These are phyloP conservation scores for Artemisiospiza belli DNA, from an alignment of 2,113 vertebrate genomes.

Conservation along the genomic window DNA sequence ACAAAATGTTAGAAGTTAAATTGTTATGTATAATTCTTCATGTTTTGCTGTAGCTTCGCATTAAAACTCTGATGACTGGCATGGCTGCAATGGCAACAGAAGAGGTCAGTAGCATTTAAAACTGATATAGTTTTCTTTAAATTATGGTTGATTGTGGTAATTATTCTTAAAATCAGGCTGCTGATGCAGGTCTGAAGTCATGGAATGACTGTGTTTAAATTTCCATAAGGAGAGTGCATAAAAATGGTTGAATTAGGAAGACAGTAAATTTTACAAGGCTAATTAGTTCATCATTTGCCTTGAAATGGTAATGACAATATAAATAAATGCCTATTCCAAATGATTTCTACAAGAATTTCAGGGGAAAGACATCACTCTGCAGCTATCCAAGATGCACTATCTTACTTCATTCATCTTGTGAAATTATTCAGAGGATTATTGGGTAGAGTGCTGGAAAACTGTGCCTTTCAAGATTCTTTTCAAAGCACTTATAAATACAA, in stretches of 20 bases:
- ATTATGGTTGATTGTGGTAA: neutral
- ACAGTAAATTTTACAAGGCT: neutral
- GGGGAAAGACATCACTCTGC: neutral
- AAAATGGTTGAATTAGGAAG: neutral
- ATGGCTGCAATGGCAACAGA: constrained; percentile 94
- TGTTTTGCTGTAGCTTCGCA: constrained; percentile 77
- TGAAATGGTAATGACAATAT: neutral
- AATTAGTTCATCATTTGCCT: neutral
- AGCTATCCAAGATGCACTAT: neutral
- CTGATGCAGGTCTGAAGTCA: neutral
- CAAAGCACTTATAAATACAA: neutral
- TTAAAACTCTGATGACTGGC: constrained; percentile 91
- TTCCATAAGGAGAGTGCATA: neutral
- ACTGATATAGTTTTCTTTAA: neutral
- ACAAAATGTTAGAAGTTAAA: neutral
- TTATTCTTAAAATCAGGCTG: neutral
- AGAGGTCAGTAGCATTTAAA: constrained; percentile 78
- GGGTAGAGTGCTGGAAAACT: neutral
- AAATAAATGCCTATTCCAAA: neutral
- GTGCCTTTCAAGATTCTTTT: neutral
- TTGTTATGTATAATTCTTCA: neutral
- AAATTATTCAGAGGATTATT: neutral
- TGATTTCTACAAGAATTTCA: neutral
- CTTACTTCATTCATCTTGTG: neutral
- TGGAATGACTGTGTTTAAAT: neutral